Evolutionary conservation across 2,888 invertebrate species (phyloP).

Genomic region (Cataglyphis altisquamis): DNA sequence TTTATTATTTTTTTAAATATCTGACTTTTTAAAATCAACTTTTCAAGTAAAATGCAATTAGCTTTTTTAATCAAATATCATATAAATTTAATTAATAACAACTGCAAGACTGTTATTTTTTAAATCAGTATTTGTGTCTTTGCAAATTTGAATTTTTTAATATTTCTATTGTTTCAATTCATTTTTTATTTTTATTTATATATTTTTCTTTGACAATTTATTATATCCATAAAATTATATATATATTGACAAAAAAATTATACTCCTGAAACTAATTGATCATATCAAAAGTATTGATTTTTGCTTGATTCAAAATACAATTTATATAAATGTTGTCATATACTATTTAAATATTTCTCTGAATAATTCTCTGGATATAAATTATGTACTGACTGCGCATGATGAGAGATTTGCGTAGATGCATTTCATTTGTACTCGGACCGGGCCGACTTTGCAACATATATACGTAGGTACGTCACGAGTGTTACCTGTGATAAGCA

Average conservation of each 20-base stretch:
- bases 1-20: neutral
- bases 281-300: neutral
- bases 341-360: neutral
- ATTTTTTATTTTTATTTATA: neutral
- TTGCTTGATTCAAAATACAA: neutral
- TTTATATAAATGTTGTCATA: neutral
- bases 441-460: constrained; percentile 21
- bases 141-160: neutral
- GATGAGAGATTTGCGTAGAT: constrained; percentile 8
- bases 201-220: neutral
- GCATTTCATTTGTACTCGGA: constrained; percentile 7
- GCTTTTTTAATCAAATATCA: neutral
- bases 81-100: neutral
- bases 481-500: constrained; percentile 58
- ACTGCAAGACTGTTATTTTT: neutral
- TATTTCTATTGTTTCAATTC: neutral
- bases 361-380: neutral
- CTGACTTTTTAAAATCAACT: neutral
- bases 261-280: neutral
- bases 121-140: neutral
- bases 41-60: neutral
- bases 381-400: neutral
- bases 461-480: constrained; percentile 16
- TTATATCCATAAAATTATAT: neutral
- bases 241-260: neutral